Base-by-base conservation (phyloP, 2,888 invertebrate species). In the Agrotis puta region DNA sequence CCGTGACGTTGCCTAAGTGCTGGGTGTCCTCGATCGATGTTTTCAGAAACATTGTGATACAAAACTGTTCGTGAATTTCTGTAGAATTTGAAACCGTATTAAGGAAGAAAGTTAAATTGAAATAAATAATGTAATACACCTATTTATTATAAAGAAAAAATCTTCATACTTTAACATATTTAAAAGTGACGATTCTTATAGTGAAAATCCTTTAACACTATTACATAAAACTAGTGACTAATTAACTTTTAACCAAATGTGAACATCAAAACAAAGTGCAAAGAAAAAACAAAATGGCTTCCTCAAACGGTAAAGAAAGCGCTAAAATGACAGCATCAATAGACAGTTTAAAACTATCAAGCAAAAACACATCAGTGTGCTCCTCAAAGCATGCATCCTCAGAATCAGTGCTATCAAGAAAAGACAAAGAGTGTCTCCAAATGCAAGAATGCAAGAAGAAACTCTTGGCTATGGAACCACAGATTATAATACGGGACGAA, bases 401-500 rank as follows among this genome's bases (percentile, higher is more conserved):
- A 0, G 96, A 96, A 74, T 96, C 96, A 0, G 94, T 96, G 62
- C 72, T 95, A 3, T 96, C 96, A 3, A 92, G 92, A 82, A 96
- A 95, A 74, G 96, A 96, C 24, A 95, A 95, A 67, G 95, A 95
- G 78, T 92, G 94, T 59, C 87, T 95, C 1, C 95, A 95, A 77
- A 94, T 95, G 95, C 95, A 95, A 75, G 95, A 96, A 82, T 96
- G 96, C 78, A 96, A 96, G 89, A 96, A 95, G 88, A 95, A 95
- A 51, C 87, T 96, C 27, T 80, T 96, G 68, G 95, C 93, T 0
- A 96, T 95, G 92, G 96, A 96, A 71, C 95, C 95, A 2, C 96
- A 95, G 87, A 93, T 96, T 2, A 95, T 96, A 65, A 95, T 96
- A 68, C 88, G 96, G 61, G 96, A 96, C 67, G 96, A 96, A n/a